Evolutionary conservation across 2,113 vertebrate genomes (phyloP), one percentile per base, ranked within the genome.

Genomic region (Macquaria ambigua): DNA sequence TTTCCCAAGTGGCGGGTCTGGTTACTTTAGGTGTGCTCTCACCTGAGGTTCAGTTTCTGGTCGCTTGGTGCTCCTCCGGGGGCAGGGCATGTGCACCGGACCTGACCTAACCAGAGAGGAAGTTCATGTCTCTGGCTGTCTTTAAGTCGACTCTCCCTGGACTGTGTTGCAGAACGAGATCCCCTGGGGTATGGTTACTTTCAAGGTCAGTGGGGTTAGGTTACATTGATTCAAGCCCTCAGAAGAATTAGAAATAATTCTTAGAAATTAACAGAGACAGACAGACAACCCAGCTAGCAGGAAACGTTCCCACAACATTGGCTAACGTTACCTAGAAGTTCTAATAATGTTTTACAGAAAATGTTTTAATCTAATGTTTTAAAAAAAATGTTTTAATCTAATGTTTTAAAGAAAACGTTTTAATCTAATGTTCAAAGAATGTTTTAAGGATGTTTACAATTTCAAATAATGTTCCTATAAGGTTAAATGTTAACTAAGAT

Each of bases 161-260:
- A 73, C 77, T 62, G 56, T 77, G 68, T 88, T 80, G 77, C 78
- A 89, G 88, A 94, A 95, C 66, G 11, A 90, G 93, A 94, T 92
- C 87, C 70, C 76, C 53, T 41, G 78, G 86, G 79, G 82, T 94
- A 90, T 82, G 61, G 82, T 93, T 95, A 92, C 93, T 68, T 75
- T 78, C 87, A 89, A 85, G 71, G 74, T 72, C 84, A 85, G 59
- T 43, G 10, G 86, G 77, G 52, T 94, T 81, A 84, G 72, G 73
- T 95, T 94, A 81, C 90, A 2, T 21, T 39, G 50, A 69, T 70
- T 61, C 68, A 72, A 69, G 66, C 56, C 21, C 39, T 79, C 18
- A 39, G 37, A 86, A 41, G 55, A 39, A 82, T 31, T 72, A 48
- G n/a, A 76, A 74, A 37, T 25, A 77, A 56, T 61, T 56, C 63